Evolutionary conservation across 2,888 invertebrate species (phyloP), one percentile per base, ranked within the genome.

Genomic region (Netelia melanura): DNA sequence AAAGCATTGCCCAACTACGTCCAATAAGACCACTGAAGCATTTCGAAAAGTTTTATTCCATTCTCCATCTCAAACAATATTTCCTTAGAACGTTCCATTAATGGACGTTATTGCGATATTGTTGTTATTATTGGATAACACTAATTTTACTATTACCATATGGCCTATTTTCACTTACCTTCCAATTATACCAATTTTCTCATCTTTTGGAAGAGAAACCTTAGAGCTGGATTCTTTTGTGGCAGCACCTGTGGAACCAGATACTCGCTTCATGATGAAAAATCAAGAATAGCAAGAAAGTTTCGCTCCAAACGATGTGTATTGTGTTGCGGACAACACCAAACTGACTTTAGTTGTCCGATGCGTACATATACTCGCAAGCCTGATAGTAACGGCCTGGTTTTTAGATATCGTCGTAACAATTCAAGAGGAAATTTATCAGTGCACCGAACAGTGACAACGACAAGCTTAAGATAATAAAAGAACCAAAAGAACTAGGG

Each of bases 1-100:
- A 99, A 52, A 99, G 95, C 98, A 99, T 99, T 0, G 99, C 97
- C 98, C 98, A 99, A 90, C 98, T 98, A 79, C 98, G 96, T 2
- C 99, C 99, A 90, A 99, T 99, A 75, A 99, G 95, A 2, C 99
- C 99, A 93, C 99, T 99, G 93, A 68, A 95, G 48, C 11, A 48
- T 48, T 48, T 48, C 14, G 3, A 14, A 48, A 48, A 48, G 3
- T 48, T 48, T 48, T 48, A 48, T 38, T 38, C 38, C 8, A 5
- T 38, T 6, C 38, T 38, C 38, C 38, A 8, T 5, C 6, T 38
- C 38, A 6, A 38, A 38, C 6, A 38, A 38, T 38, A 8, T 58
- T 21, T 54, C 1, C 48, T 62, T 48, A 56, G 2, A 68, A 76
- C 30, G 62, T 81, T 81, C 56, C 75, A 43, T 52, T 62, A 56